Base-by-base conservation (phyloP, 2,888 invertebrate species). In the Adelphocoris suturalis region DNA sequence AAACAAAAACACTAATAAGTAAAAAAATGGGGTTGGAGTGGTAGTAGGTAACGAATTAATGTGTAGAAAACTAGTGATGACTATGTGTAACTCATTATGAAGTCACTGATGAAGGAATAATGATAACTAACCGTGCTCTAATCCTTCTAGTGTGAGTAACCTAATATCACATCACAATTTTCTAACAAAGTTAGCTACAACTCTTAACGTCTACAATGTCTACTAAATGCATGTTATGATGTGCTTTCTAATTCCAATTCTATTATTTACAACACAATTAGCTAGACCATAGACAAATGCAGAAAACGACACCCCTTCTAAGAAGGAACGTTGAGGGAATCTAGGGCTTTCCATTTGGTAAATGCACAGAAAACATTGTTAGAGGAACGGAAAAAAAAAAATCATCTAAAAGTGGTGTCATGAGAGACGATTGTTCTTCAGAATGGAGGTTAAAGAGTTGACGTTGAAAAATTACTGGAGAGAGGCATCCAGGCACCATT, bases 271-370 rank as follows among this genome's bases (percentile, higher is more conserved):
- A 85, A 61, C 85, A 85, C 85, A 28, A 55, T 85, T 14, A 61
- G 61, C 28, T 61, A 85, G 85, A 85, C 85, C 85, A 85, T 85
- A 85, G 85, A 85, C 85, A 85, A 85, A 85, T 61, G 85, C 85
- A 52, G 14, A 46, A n/a, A 37, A 80, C 37, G 47, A 37, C 11
- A 76, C 37, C 28, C 78, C 78, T 46, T 76, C 28, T 78, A 37
- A 47, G 19, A 78, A 78, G 78, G 78, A 14, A 13, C n/a, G 28
- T 75, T 75, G 19, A 78, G 78, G 47, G 78, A 19, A 52, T n/a
- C 52, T 16, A 82, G 48, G 13, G 52, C 27, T 52, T 37, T 52
- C 52, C 14, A 52, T 48, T 82, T 82, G 82, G 82, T 48, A 27
- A 68, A 23, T 68, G 82, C 48, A 82, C 14, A n/a, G 82, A 82